These are phyloP conservation scores for Nyctibius grandis DNA, from an alignment of 2,797 vertebrate species.

Conservation along the genomic window DNA sequence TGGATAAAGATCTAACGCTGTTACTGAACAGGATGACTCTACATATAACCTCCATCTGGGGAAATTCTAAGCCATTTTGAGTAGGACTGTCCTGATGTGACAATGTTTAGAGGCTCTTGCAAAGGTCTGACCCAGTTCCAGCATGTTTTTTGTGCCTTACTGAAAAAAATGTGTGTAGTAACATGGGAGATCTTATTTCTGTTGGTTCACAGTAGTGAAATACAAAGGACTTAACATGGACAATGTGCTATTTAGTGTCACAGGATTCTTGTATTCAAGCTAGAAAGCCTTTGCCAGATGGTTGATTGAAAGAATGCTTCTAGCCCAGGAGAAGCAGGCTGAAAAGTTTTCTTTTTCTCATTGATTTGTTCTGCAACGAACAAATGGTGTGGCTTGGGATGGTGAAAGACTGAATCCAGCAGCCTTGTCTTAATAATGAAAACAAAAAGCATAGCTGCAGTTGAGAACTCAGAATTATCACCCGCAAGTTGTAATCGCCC, in stretches of 20 bases:
- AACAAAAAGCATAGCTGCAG: neutral
- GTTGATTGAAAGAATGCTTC: neutral
- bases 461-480: neutral
- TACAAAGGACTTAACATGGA: neutral
- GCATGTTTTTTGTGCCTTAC: neutral
- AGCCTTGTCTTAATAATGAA: neutral
- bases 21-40: neutral
- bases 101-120: neutral
- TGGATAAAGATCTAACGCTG: neutral
- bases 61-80: neutral
- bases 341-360: neutral
- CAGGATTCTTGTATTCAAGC: neutral
- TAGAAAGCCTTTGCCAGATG: neutral
- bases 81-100: neutral
- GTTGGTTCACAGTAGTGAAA: neutral
- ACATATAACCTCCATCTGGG: neutral
- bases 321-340: neutral
- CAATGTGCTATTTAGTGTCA: rapidly evolving
- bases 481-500: neutral
- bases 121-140: neutral
- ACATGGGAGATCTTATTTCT: neutral
- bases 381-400: neutral
- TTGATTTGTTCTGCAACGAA: neutral
- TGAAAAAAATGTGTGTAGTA: neutral
- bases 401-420: neutral